Evolutionary conservation across 2,797 vertebrate species (phyloP).

Genomic region (Nothura maculosa): DNA sequence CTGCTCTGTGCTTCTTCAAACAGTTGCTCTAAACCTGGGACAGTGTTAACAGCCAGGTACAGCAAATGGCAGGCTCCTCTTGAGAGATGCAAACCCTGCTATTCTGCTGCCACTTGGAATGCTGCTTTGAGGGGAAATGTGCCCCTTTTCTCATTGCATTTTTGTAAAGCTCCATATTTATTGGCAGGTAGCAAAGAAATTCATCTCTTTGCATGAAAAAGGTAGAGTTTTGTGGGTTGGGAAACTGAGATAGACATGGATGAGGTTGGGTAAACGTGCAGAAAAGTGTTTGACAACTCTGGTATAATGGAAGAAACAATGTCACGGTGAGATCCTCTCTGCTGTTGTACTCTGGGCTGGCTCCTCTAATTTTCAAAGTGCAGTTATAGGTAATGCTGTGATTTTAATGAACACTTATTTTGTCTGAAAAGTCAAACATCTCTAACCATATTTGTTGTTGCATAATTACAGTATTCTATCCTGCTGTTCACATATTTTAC

Average conservation of each 20-base stretch:
- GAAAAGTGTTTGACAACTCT: not conserved
- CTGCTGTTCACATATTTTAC: not conserved
- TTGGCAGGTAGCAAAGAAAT: not conserved
- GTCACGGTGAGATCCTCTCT: not conserved
- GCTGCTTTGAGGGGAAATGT: rapidly evolving
- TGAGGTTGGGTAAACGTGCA: not conserved
- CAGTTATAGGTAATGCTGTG: not conserved
- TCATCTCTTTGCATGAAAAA: not conserved
- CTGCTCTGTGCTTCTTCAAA: not conserved
- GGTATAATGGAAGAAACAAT: not conserved
- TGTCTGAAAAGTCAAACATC: rapidly evolving
- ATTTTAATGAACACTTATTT: not conserved
- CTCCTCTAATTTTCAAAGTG: not conserved
- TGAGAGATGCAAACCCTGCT: not conserved
- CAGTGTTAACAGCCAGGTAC: not conserved
- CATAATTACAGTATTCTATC: not conserved
- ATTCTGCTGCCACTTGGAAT: not conserved
- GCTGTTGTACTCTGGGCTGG: not conserved
- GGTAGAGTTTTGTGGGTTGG: not conserved
- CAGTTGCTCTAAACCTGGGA: not conserved
- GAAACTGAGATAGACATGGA: not conserved
- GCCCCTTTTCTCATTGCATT: not conserved
- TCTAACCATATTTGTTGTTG: not conserved
- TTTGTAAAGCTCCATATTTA: not conserved
- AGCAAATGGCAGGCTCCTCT: not conserved